Evolutionary conservation across 2,113 vertebrate genomes (phyloP).

Genomic region (Zosterops borbonicus): DNA sequence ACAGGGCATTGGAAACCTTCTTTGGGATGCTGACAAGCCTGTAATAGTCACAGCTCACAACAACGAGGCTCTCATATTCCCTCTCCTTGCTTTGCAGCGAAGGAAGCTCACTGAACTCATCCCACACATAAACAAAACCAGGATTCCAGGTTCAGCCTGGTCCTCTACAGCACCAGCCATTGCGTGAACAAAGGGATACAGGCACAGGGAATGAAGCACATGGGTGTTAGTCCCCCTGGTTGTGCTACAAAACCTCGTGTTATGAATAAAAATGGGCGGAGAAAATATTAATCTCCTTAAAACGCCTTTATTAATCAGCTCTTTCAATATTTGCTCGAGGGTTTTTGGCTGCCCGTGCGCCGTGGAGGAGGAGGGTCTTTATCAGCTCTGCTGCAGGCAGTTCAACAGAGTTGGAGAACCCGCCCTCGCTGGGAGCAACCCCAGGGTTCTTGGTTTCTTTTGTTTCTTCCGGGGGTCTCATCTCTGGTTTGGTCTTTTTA

Average conservation of each 20-base stretch:
- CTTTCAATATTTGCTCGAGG: no score
- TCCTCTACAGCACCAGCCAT: not conserved
- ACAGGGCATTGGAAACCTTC: not conserved
- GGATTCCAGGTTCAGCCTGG: not conserved
- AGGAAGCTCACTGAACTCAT: not conserved
- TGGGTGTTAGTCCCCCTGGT: not conserved
- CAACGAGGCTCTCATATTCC: not conserved
- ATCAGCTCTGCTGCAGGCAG: no score
- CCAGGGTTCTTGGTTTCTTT: no score
- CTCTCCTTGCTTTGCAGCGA: not conserved
- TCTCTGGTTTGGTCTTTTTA: no score
- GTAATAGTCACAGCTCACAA: not conserved
- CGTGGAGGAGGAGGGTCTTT: no score
- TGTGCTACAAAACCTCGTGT: not conserved
- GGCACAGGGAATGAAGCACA: not conserved
- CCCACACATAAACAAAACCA: not conserved
- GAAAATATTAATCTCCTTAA: no score
- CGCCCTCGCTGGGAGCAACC: no score
- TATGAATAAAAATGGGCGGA: no score
- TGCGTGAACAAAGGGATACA: not conserved
- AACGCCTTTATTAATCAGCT: no score
- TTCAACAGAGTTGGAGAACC: no score
- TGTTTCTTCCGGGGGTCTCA: no score
- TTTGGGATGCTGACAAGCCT: not conserved
- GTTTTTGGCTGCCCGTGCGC: no score